Conservation (phyloP, 2,113 vertebrate species). For the Andinoacara biseriatus region DNA sequence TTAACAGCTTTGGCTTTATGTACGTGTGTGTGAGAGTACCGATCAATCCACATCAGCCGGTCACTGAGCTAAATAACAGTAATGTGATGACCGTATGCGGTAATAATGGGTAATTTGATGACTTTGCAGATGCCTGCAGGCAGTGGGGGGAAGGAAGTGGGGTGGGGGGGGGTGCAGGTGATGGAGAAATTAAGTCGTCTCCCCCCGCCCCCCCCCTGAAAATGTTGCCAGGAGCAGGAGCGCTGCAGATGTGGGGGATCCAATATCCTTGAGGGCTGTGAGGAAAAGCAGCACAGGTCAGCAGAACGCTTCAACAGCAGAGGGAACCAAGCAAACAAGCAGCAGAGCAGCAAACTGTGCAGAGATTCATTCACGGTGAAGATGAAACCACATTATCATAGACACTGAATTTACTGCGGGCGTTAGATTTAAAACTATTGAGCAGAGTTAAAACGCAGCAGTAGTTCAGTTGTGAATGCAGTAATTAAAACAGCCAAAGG, state of each 20-base stretch:
- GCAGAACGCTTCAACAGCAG: conserved; percentile 43
- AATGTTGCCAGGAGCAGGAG: conserved; percentile 24
- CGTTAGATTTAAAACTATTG: background rate
- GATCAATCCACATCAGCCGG: background rate
- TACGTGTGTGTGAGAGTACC: background rate
- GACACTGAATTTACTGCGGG: background rate
- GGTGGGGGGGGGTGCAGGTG: conserved; percentile 25
- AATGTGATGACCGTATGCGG: conserved; percentile 44
- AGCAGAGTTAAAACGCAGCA: background rate
- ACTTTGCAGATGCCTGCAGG: conserved; percentile 46
- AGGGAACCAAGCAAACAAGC: conserved; percentile 3
- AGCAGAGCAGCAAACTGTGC: conserved; percentile 11
- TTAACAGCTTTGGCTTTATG: conserved; percentile 5
- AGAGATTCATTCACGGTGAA: background rate
- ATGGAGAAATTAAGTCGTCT: conserved; percentile 27
- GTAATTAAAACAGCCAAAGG: background rate
- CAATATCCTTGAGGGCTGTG: conserved; percentile 23
- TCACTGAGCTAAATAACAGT: conserved; percentile 57
- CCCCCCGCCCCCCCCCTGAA: background rate
- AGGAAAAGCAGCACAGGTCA: conserved; percentile 52
- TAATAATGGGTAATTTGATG: conserved; percentile 68
- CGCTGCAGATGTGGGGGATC: conserved; percentile 52
- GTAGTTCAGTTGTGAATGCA: background rate
- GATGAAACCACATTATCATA: background rate
- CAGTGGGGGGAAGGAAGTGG: background rate